Evolutionary conservation across 1,140 invertebrate genomes (phyloP).

Genomic region (Pseudoatta argentina): DNA sequence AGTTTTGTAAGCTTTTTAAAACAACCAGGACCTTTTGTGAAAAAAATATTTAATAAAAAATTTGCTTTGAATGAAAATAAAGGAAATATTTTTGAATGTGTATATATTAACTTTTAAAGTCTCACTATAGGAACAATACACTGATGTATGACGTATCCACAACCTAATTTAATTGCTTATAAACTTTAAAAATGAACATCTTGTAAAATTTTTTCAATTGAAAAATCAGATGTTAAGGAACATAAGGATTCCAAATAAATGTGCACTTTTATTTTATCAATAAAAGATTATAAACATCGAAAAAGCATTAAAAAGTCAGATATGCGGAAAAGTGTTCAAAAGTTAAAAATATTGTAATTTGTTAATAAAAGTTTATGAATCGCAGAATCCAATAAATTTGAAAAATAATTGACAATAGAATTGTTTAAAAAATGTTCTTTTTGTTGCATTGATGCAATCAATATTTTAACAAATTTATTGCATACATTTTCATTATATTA

Average conservation of each 20-base stretch:
- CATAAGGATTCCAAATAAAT: too few relatives aligned
- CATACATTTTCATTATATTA: not conserved
- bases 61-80: not conserved
- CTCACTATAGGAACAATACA: too few relatives aligned
- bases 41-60: not conserved
- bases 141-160: too few relatives aligned
- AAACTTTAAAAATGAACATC: too few relatives aligned
- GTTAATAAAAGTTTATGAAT: not conserved
- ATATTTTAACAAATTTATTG: not conserved
- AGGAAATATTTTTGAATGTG: not conserved
- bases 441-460: not conserved
- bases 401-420: not conserved
- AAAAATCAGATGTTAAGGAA: too few relatives aligned
- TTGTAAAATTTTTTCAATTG: too few relatives aligned
- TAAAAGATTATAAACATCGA: too few relatives aligned
- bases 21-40: not conserved
- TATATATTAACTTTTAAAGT: not conserved
- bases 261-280: too few relatives aligned
- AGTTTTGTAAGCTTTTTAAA: not conserved
- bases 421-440: not conserved
- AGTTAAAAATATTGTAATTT: not conserved
- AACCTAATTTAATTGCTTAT: too few relatives aligned
- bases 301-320: too few relatives aligned
- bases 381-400: not conserved
- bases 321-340: too few relatives aligned